Evolutionary conservation across 2,113 vertebrate genomes (phyloP), one percentile per base, ranked within the genome.

Genomic region (Hyperoodon ampullatus): DNA sequence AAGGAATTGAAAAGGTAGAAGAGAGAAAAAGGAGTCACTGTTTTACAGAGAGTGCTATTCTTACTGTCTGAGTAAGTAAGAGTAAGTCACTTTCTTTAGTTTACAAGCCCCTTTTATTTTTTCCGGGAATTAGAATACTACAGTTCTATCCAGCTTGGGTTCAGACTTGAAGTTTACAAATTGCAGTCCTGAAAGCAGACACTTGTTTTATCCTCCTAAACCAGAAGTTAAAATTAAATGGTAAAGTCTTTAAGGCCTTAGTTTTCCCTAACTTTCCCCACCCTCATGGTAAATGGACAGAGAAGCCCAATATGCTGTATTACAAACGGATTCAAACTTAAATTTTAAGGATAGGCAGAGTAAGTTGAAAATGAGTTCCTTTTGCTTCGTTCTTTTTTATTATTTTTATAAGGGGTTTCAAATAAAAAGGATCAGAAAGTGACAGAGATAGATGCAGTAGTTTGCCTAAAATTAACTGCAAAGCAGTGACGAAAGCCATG

Each of bases 91-190:
- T 83, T 68, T 65, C 33, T 84, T 93, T 72, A 42, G 28, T 84
- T 68, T 80, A 71, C 61, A 58, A 90, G 18, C 35, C 61, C 16
- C 26, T 85, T 81, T 80, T n/a, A 77, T 60, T 71, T 88, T 91
- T 53, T 71, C 47, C 28, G 24, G 30, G 26, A 70, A 90, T 53
- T 91, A 65, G 70, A 96, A 71, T 42, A 78, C 18, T n/a, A 9
- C 28, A 55, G 28, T 85, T 96, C 50, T 90, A 30, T 47, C 68
- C 66, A 61, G 42, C 5, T 71, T 88, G 61, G 55, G 33, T 90
- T 85, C 39, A 84, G 39, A 58, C 86, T 93, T 84, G 42, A 94
- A 80, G 44, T 90, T 90, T 66, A 88, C 53, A 88, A 88, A 39
- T 66, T 88, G 19, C 9, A 33, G 39, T 61, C 58, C 70, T 86